Evolutionary conservation across 1,140 invertebrate genomes (phyloP), one percentile per base, ranked within the genome.

Genomic region (Trachelipus rathkii): DNA sequence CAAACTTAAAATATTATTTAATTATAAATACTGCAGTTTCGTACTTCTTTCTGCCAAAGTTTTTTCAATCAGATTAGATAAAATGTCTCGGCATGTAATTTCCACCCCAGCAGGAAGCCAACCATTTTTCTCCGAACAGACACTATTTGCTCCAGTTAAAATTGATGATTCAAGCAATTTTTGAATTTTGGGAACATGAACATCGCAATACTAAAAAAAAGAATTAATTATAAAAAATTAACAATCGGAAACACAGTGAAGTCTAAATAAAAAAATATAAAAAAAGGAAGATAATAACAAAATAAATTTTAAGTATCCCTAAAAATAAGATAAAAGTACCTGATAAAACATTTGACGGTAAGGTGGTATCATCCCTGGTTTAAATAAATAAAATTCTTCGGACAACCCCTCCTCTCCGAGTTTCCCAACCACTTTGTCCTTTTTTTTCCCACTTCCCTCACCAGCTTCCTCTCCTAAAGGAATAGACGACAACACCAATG

Each of bases 171-270:
- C 85, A 10, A 96, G 81, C 86, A 95, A 89, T 79, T 89, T 89
- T 84, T 95, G 90, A 76, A 97, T 91, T 87, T 95, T 93, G 0
- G 90, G 88, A n/a, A 94, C 86, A n/a, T 91, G 85, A 44, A 97
- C 88, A 84, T 97, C 93, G 83, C 92, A 93, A 82, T 93, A 91
- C 89, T 95, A 85, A 77, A 87, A 23, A 23, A 77, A 23, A 8
- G 33, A 10, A 0, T 21, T 6, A 21, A 19, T 10, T 70, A 6
- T 24, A 10, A 11, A 33, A 33, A 33, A 33, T 33, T 6, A 33
- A 33, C 33, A 33, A 33, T 33, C 33, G 33, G 33, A 33, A 33
- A 33, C 6, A 33, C 6, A 33, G 33, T 1, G 6, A 33, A 33
- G 33, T 33, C 33, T 33, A 33, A 33, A 33, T 33, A n/a, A n/a